Conservation (phyloP, 1,140 invertebrate species). For the Euglossa dilemma region DNA sequence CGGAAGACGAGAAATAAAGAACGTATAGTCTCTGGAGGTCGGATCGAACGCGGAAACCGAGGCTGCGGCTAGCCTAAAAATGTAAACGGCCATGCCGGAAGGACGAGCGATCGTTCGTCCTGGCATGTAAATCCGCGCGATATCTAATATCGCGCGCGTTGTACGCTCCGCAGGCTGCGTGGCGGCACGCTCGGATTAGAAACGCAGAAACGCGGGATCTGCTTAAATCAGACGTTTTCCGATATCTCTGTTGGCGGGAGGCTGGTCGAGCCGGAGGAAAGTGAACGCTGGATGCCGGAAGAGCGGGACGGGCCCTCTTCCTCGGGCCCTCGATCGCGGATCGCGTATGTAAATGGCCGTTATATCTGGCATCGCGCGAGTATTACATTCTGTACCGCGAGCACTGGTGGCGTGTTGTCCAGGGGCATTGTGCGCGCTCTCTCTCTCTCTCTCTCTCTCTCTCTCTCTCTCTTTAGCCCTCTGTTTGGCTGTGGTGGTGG, state of each 20-base stretch:
- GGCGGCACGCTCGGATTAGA: neutral
- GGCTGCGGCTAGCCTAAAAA: too few species aligned
- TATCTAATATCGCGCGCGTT: constrained; percentile 8
- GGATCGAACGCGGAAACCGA: too few species aligned
- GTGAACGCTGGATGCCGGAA: constrained; percentile 34
- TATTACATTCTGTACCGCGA: constrained; percentile 13
- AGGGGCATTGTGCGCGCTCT: constrained; percentile 2
- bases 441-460: too few species aligned
- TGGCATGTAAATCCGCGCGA: neutral
- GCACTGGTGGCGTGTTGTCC: neutral
- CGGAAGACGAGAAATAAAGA: too few species aligned
- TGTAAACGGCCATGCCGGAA: neutral
- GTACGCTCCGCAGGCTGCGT: neutral
- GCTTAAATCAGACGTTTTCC: constrained; percentile 12
- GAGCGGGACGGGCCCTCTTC: neutral
- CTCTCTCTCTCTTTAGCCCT: too few species aligned
- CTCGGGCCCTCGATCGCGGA: neutral
- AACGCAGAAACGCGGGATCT: neutral
- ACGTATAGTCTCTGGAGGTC: too few species aligned
- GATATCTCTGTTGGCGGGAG: constrained; percentile 13
- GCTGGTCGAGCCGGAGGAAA: constrained; percentile 4
- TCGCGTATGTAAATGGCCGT: constrained; percentile 42
- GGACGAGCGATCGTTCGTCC: neutral
- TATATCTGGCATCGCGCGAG: constrained; percentile 35
- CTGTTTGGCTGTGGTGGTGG: too few species aligned